Evolutionary conservation across 2,888 invertebrate species (phyloP), one percentile per base, ranked within the genome.

Genomic region (Marronus borbonicus): DNA sequence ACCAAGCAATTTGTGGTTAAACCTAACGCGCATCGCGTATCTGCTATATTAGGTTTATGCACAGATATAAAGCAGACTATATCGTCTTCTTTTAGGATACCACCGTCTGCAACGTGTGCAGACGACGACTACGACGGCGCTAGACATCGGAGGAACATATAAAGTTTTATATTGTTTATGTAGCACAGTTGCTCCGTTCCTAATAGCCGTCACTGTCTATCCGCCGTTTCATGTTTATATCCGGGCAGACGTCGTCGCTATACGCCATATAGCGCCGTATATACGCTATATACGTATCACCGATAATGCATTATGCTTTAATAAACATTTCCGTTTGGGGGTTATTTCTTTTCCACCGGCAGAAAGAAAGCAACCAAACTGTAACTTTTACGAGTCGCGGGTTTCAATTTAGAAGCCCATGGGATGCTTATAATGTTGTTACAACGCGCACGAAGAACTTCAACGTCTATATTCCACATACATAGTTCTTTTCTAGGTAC

Each of bases 161-260:
- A 72, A 72, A 58, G 58, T 72, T 72, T 72, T 72, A 72, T 72
- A 36, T 72, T 58, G 72, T 72, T 72, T 55, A 72, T 58, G 72
- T 72, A 58, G 39, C 50, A 12, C 20, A 58, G 58, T 72, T 17
- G 55, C 20, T 17, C 70, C 44, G 44, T 12, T 20, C 58, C 58
- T 72, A 72, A 58, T 72, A 58, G 72, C 24, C 55, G 55, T 72
- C 58, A 72, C 58, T 36, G 58, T 72, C 55, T 58, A 72, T 39
- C 72, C 72, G 58, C 58, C 72, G n/a, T 69, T 69, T 69, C 69
- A 39, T 44, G 58, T 72, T 50, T 55, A 69, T 55, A 44, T n/a
- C 17, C 24, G 66, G 55, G 8, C 52, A 52, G 55, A 52, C 28
- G 28, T 14, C 52, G 14, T 44, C 44, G 12, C 44, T 12, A 2